Conservation (phyloP, 2,113 vertebrate species). For the Felis catus region DNA sequence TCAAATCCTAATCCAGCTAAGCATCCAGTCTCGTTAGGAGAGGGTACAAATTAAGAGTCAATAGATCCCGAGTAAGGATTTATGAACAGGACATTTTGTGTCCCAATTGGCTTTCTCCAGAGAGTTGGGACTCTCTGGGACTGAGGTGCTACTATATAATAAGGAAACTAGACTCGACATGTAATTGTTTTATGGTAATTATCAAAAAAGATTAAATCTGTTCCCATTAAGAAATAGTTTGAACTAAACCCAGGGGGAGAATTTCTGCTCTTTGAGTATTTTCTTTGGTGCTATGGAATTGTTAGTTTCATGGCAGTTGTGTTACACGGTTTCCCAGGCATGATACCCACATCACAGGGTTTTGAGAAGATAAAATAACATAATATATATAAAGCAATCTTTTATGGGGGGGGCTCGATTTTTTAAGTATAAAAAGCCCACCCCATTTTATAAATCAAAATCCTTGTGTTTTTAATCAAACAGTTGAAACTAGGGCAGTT, state of each 20-base stretch:
- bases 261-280: neutral
- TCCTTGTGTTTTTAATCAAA: neutral
- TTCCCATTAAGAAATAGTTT: neutral
- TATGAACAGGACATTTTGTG: neutral
- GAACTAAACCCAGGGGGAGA: neutral
- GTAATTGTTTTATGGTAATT: neutral
- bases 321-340: neutral
- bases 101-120: neutral
- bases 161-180: neutral
- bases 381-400: neutral
- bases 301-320: neutral
- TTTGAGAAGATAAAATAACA: neutral
- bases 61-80: neutral
- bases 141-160: neutral
- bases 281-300: neutral
- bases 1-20: neutral
- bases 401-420: neutral
- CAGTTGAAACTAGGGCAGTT: neutral
- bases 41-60: neutral
- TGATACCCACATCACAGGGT: neutral
- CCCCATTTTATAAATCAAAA: neutral
- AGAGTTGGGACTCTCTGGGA: neutral
- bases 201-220: neutral
- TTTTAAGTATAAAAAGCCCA: neutral
- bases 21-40: neutral